phyloP scores from a whole-genome alignment of 2,113 vertebrate genomes.

The Nannospalax galili region DNA sequence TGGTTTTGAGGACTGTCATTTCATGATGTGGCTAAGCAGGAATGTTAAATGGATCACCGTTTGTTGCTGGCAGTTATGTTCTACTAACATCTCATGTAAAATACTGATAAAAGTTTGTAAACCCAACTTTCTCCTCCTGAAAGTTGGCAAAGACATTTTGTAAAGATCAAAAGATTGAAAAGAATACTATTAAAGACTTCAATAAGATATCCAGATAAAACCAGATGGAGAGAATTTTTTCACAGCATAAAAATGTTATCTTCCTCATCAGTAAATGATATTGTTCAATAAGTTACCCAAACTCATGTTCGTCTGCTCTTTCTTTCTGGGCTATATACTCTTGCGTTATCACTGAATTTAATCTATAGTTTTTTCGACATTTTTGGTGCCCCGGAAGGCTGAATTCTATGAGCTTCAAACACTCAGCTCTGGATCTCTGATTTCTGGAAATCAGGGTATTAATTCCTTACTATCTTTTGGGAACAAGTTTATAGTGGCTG shows the following conservation, averaged over 20 bases:
- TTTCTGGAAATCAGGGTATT: not conserved
- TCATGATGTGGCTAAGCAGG: not conserved
- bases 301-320: not conserved
- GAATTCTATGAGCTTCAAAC: not conserved
- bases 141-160: conserved; percentile 22
- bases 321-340: not conserved
- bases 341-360: not conserved
- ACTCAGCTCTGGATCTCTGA: not conserved
- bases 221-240: conserved; percentile 15
- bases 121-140: not conserved
- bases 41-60: conserved; percentile 36
- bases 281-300: not conserved
- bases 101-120: not conserved
- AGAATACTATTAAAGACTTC: not conserved
- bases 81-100: not conserved
- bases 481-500: not conserved
- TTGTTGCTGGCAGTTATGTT: conserved; percentile 47
- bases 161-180: not conserved
- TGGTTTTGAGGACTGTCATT: conserved; percentile 2
- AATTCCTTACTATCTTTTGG: not conserved
- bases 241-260: not conserved
- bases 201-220: not conserved
- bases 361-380: not conserved
- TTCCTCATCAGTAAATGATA: not conserved
- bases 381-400: not conserved